phyloP scores from a whole-genome alignment of 1,140 invertebrate species.

The Stegodyphus mimosarum region DNA sequence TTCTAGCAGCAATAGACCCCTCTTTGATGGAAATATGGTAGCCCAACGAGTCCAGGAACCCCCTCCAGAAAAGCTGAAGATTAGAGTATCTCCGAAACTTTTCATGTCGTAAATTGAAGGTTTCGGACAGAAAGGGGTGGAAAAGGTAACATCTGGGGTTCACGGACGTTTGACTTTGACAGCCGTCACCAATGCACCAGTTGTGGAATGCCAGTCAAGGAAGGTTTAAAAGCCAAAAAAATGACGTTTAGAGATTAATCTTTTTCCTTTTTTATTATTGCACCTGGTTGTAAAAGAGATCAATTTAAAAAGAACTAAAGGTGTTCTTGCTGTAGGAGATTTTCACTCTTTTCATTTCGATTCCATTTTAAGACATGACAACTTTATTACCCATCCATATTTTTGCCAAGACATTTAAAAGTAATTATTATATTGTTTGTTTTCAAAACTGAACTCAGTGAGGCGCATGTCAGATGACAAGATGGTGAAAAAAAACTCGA shows the following conservation, averaged over 20 bases:
- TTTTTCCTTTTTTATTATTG: slow-evolving; percentile 37
- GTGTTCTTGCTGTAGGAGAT: neutral
- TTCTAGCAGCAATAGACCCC: slow-evolving; percentile 18
- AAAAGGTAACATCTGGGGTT: slow-evolving; percentile 20
- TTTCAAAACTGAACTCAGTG: too few relatives aligned
- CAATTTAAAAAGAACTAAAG: slow-evolving; percentile 28
- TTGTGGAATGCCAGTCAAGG: slow-evolving; percentile 36
- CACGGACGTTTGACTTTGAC: slow-evolving; percentile 47
- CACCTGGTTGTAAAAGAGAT: slow-evolving; percentile 47
- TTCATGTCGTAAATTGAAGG: slow-evolving; percentile 37
- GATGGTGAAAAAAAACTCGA: too few relatives aligned
- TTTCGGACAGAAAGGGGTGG: slow-evolving; percentile 40
- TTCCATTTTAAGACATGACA: neutral
- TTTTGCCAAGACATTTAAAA: too few relatives aligned
- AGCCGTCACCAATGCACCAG: slow-evolving; percentile 39
- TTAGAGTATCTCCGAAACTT: neutral
- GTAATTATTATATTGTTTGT: too few relatives aligned
- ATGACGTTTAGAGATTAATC: slow-evolving; percentile 35
- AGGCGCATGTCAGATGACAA: too few relatives aligned
- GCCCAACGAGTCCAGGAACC: slow-evolving; percentile 24
- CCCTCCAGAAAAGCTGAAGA: neutral
- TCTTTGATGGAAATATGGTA: slow-evolving; percentile 48
- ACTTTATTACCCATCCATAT: neutral
- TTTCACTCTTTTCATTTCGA: neutral
- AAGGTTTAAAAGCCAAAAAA: slow-evolving; percentile 42